These are phyloP conservation scores for Allobates femoralis DNA, from an alignment of 2,797 vertebrate species.

Conservation along the genomic window DNA sequence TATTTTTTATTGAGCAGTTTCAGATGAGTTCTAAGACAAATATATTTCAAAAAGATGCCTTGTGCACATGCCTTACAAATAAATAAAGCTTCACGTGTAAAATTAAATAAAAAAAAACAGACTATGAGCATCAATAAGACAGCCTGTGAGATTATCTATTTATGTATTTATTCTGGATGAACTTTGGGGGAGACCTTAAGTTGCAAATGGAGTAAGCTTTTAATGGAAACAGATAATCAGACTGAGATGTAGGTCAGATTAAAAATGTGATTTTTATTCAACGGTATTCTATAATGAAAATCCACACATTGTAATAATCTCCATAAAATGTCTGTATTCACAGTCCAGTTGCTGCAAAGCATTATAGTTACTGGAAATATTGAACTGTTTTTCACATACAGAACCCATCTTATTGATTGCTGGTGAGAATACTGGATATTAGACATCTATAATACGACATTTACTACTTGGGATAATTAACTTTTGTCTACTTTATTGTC, in stretches of 20 bases:
- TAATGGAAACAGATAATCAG: neutral
- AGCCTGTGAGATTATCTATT: neutral
- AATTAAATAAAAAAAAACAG: neutral
- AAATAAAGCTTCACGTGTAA: neutral
- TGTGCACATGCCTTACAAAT: neutral
- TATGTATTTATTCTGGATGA: neutral
- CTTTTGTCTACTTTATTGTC: neutral
- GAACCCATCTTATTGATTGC: neutral
- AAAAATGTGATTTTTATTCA: neutral
- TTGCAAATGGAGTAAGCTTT: neutral
- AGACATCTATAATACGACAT: conserved; percentile 2
- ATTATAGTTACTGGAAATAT: conserved; percentile 14
- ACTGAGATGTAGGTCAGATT: neutral
- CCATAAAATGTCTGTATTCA: neutral
- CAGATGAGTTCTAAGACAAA: too few relatives aligned
- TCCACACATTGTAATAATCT: neutral
- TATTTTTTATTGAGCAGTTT: too few relatives aligned
- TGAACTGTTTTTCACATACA: conserved; percentile 5
- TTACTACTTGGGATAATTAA: conserved; percentile 4
- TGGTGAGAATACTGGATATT: neutral
- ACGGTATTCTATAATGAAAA: neutral
- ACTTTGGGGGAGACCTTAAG: neutral
- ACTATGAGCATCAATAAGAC: neutral
- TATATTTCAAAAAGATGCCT: too few relatives aligned
- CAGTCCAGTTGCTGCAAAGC: conserved; percentile 10